phyloP scores from a whole-genome alignment of 1,140 invertebrate genomes.

The Mercenaria mercenaria region DNA sequence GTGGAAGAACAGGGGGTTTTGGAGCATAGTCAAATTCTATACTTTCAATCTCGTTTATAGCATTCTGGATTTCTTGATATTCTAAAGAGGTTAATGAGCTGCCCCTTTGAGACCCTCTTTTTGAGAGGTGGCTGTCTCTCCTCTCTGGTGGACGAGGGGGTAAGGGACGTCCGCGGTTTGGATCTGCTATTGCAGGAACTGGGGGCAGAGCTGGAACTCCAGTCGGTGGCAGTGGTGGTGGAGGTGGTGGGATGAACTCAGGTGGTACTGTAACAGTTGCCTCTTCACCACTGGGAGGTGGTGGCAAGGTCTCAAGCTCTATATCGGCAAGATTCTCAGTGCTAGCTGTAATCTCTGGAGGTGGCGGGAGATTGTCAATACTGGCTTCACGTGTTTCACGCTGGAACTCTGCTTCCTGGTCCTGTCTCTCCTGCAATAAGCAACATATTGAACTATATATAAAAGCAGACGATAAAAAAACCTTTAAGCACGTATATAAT shows the following conservation, averaged over 20 bases:
- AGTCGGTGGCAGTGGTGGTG: constrained; percentile 63
- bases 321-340: constrained; percentile 49
- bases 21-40: constrained; percentile 58
- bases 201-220: constrained; percentile 39
- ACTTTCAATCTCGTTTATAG: constrained; percentile 59
- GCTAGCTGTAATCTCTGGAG: constrained; percentile 59
- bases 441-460: background rate
- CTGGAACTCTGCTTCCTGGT: background rate
- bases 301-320: constrained; percentile 48
- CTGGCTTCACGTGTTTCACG: constrained; percentile 33
- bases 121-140: constrained; percentile 49
- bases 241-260: constrained; percentile 66
- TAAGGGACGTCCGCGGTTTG: constrained; percentile 2
- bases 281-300: constrained; percentile 57
- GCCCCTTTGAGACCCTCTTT: background rate
- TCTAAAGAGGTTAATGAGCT: constrained; percentile 52
- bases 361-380: constrained; percentile 62
- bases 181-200: background rate
- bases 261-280: constrained; percentile 54
- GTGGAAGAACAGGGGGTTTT: constrained; percentile 67
- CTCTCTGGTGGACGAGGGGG: constrained; percentile 28
- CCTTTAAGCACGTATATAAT: no score
- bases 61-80: constrained; percentile 64
- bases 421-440: constrained; percentile 62
- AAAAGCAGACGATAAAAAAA: background rate